Conservation (phyloP, 2,113 vertebrate genomes). For the rabbit (Oryctolagus cuniculus) region mOryCun1.1 NC_091433.1:104439501-104440000, state of each 20-base stretch:
- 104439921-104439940: too few species aligned
- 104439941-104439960: too few species aligned
- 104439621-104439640: neutral
- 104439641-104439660: constrained; percentile 17
- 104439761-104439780: neutral
- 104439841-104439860: too few species aligned
- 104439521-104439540: constrained; percentile 66
- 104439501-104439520: constrained; percentile 71
- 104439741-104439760: neutral
- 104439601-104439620: constrained; percentile 58
- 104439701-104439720: neutral
- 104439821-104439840: too few species aligned
- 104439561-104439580: constrained; percentile 31
- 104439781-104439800: neutral
- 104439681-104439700: neutral
- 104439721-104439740: neutral
- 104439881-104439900: too few species aligned
- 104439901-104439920: too few species aligned
- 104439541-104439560: constrained; percentile 66
- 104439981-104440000: too few species aligned
- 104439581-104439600: constrained; percentile 67
- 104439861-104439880: too few species aligned
- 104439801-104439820: too few species aligned
- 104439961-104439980: too few species aligned
- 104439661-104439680: constrained; percentile 34